These are phyloP conservation scores for Suncus etruscus DNA, from an alignment of 2,113 vertebrate genomes.

Conservation along the genomic window DNA sequence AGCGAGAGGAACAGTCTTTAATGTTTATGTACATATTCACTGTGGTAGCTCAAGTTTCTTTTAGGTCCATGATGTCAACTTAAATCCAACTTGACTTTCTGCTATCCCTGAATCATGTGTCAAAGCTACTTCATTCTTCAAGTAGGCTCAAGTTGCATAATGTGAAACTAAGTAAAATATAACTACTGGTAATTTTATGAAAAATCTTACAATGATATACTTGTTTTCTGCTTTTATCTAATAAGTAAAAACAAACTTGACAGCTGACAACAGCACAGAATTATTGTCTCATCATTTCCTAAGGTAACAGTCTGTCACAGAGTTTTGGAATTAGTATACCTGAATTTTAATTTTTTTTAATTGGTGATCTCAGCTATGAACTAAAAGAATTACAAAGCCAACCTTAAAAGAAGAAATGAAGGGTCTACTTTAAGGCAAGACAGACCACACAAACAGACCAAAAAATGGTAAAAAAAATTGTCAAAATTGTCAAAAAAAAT, in stretches of 20 bases:
- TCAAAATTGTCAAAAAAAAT: no score
- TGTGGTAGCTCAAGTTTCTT: not conserved
- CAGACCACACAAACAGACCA: no score
- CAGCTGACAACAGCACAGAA: not conserved
- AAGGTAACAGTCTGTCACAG: not conserved
- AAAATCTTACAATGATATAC: not conserved
- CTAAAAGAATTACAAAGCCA: not conserved
- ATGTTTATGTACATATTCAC: not conserved
- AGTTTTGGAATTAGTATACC: not conserved
- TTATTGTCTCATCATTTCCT: not conserved
- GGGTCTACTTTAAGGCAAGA: no score
- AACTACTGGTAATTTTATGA: not conserved
- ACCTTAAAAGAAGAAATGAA: no score
- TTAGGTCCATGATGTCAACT: not conserved
- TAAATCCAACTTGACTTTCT: not conserved
- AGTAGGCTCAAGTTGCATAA: not conserved
- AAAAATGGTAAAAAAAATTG: no score
- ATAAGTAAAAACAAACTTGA: not conserved
- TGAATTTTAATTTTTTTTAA: slow-evolving; percentile 18
- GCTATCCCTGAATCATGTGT: not conserved
- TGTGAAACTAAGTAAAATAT: not conserved
- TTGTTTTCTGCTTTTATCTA: not conserved
- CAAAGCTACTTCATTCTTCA: not conserved
- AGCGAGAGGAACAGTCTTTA: not conserved
- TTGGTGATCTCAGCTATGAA: not conserved